These are phyloP conservation scores for Sebastes paucispinis DNA, from an alignment of 2,797 vertebrate species.

Conservation along the genomic window DNA sequence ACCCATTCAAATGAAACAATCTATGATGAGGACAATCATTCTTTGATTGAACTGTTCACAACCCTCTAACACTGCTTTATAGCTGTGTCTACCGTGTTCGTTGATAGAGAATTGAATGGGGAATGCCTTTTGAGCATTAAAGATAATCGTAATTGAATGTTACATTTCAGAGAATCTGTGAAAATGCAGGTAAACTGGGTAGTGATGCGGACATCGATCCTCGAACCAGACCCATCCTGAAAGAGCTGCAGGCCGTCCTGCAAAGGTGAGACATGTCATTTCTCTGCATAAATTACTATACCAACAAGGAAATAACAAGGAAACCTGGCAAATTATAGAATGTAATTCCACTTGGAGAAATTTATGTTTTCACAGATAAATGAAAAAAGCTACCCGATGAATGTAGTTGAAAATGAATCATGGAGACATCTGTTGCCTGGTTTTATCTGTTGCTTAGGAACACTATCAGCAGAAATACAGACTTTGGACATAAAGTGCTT, in stretches of 20 bases:
- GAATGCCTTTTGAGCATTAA: neutral
- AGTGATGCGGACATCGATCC: slow-evolving; percentile 55
- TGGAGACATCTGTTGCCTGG: slow-evolving; percentile 4
- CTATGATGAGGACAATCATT: neutral
- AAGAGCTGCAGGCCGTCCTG: slow-evolving; percentile 77
- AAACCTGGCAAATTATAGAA: neutral
- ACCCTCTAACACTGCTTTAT: neutral
- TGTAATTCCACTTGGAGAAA: neutral
- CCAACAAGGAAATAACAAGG: too few relatives aligned
- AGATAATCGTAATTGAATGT: neutral
- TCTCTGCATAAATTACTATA: neutral
- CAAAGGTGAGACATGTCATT: slow-evolving; percentile 73
- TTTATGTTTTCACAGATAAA: neutral
- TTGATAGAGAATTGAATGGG: neutral
- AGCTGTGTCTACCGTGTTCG: neutral
- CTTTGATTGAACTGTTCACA: neutral
- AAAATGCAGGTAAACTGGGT: slow-evolving; percentile 51
- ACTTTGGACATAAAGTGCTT: slow-evolving; percentile 35
- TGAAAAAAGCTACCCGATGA: neutral
- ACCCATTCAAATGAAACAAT: neutral
- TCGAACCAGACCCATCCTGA: slow-evolving; percentile 68
- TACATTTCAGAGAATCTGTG: slow-evolving; percentile 72
- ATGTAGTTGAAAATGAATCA: slow-evolving; percentile 11
- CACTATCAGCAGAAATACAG: slow-evolving; percentile 25
- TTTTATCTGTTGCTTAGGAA: slow-evolving; percentile 73